A percentile compares a stretch with the other conserved stretches of the same genome.
phyloP scores from a whole-genome alignment of 30 jellyfish, hydroid and myxozoan genomes.

The Turritopsis dohrnii region DNA sequence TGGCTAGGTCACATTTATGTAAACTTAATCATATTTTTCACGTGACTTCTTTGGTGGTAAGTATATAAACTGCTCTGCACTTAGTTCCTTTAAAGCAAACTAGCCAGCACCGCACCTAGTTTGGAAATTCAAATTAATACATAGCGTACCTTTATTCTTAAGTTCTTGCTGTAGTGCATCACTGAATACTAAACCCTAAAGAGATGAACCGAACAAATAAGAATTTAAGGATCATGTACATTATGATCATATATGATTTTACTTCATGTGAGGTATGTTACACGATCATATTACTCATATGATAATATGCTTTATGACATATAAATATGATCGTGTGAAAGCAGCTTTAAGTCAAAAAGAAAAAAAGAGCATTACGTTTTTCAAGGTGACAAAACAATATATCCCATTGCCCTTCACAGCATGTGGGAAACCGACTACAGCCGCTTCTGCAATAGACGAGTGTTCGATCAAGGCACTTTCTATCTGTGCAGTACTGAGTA shows the following conservation, averaged over 20 bases:
- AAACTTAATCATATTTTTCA: too few species aligned
- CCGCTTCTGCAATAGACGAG: constrained; percentile 87
- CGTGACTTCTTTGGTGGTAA: not conserved
- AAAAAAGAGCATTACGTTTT: constrained; percentile 43
- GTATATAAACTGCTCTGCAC: not conserved
- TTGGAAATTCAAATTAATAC: not conserved
- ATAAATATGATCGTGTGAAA: not conserved
- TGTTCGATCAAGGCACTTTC: constrained; percentile 94
- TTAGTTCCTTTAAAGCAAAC: not conserved
- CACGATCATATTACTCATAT: not conserved
- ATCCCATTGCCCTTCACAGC: constrained; percentile 86
- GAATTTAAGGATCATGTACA: not conserved
- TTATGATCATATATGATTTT: too few species aligned
- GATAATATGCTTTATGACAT: too few species aligned
- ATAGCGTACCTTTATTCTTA: constrained; percentile 32
- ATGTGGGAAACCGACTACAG: constrained; percentile 86
- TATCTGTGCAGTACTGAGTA: constrained; percentile 90
- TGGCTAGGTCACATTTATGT: not conserved
- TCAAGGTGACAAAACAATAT: constrained; percentile 75
- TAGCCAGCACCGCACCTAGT: too few species aligned
- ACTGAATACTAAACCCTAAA: constrained; percentile 42
- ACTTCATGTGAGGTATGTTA: not conserved
- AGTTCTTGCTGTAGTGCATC: constrained; percentile 32
- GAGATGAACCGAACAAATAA: not conserved
- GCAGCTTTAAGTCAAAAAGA: not conserved